Base-by-base conservation (phyloP, 2,113 vertebrate genomes). In the Caracal caracal region DNA sequence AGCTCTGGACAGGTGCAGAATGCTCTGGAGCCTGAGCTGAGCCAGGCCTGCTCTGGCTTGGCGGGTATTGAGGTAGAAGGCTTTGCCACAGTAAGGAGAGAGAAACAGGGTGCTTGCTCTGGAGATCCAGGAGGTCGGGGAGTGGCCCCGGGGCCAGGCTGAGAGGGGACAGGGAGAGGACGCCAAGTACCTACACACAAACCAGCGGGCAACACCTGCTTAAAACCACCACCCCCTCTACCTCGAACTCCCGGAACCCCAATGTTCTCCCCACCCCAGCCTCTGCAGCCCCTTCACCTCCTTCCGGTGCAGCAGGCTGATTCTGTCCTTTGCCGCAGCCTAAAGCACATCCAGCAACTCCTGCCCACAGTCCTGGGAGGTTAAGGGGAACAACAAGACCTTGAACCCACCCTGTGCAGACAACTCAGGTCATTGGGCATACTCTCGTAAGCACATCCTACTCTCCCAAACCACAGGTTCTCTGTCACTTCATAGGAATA, bases 401-500 rank as follows among this genome's bases (percentile, higher is more conserved):
- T 15, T 59, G 6, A 94, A 11, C 6, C 6, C 9, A 22, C 37
- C 30, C 66, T 7, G 0, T 0, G 2, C 20, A 71, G n/a, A 70
- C 17, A 83, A 20, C 9, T n/a, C 66, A 35, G 26, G 59, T 53
- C 0, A 6, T 15, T 22, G 15, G 43, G 16, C 28, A 51, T 33
- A 59, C 43, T 71, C 85, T 85, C 59, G 2, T 13, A 61, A 59
- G 63, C 10, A 68, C 2, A 73, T 43, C 19, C 47, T 47, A 61
- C 43, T 49, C 53, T 66, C 49, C 35, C 82, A 87, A 73, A 22
- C 56, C 76, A 76, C 0, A 2, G 19, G 47, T 71, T 84, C 65
- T 43, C 30, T 93, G 47, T 79, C 86, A 73, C 40, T 87, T 90
- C 80, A 75, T 33, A 71, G 82, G 12, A 68, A 75, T 12, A 79